Percentiles rank a stretch among this genome's conserved stretches.
Evolutionary conservation across 2,888 invertebrate genomes (phyloP).

Genomic region (Chymomyza fuscimana): DNA sequence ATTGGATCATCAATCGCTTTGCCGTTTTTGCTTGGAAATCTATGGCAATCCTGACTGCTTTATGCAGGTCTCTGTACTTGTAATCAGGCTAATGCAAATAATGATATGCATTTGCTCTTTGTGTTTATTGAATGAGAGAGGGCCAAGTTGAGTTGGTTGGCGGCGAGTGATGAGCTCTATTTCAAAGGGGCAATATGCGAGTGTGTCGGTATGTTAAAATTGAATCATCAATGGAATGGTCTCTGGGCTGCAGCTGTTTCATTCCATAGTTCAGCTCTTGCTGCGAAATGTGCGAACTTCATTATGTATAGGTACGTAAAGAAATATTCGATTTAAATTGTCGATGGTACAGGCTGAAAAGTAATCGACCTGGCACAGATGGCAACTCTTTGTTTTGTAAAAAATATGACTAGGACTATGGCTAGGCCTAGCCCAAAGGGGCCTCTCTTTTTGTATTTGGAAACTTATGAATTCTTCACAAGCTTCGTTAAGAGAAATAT

Average conservation of each 20-base stretch:
- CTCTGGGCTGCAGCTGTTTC: background rate
- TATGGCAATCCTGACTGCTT: background rate
- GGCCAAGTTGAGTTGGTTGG: background rate
- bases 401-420: too few species aligned
- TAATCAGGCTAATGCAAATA: constrained; percentile 9
- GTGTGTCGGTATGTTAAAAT: background rate
- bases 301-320: background rate
- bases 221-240: background rate
- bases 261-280: background rate
- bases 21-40: background rate
- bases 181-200: background rate
- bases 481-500: too few species aligned
- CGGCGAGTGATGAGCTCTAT: background rate
- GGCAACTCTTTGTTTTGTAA: too few species aligned
- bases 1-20: background rate
- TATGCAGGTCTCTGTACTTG: background rate
- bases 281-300: background rate
- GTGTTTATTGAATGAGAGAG: constrained; percentile 7
- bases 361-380: too few species aligned
- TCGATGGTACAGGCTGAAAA: too few species aligned
- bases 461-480: too few species aligned
- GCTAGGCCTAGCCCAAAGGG: too few species aligned
- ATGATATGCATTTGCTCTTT: constrained; percentile 6
- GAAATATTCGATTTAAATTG: too few species aligned
- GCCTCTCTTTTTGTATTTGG: too few species aligned